Percentiles rank a stretch among this genome's conserved stretches.
phyloP scores from a whole-genome alignment of 2,888 invertebrate genomes.

The Tipula lateralis region DNA sequence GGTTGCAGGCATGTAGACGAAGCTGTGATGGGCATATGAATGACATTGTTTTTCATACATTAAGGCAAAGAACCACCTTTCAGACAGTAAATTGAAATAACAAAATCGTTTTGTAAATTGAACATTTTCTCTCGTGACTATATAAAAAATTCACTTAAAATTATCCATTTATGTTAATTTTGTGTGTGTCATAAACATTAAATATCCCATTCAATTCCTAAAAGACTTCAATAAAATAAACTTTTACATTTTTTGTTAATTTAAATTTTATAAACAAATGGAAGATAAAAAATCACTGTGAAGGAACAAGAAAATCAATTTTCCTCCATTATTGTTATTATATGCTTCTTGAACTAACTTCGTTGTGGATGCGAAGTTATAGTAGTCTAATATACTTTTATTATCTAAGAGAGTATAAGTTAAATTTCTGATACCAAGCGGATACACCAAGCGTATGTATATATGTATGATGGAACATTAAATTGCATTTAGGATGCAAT shows the following conservation, averaged over 20 bases:
- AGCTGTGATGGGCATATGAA: no score
- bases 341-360: neutral
- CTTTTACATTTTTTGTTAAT: neutral
- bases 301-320: neutral
- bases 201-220: neutral
- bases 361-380: neutral
- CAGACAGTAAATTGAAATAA: no score
- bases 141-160: neutral
- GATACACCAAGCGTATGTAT: neutral
- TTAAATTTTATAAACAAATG: neutral
- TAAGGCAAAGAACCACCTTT: no score
- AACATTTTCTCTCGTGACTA: neutral
- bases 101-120: neutral
- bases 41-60: no score
- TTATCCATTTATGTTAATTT: neutral
- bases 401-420: neutral
- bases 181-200: neutral
- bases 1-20: no score
- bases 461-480: neutral
- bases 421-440: neutral
- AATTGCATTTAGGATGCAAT: constrained; percentile 19
- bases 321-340: neutral
- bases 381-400: neutral
- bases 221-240: neutral
- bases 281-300: neutral